Evolutionary conservation across 2,113 vertebrate species (phyloP), one percentile per base, ranked within the genome.

Genomic region (Octodon degus): DNA sequence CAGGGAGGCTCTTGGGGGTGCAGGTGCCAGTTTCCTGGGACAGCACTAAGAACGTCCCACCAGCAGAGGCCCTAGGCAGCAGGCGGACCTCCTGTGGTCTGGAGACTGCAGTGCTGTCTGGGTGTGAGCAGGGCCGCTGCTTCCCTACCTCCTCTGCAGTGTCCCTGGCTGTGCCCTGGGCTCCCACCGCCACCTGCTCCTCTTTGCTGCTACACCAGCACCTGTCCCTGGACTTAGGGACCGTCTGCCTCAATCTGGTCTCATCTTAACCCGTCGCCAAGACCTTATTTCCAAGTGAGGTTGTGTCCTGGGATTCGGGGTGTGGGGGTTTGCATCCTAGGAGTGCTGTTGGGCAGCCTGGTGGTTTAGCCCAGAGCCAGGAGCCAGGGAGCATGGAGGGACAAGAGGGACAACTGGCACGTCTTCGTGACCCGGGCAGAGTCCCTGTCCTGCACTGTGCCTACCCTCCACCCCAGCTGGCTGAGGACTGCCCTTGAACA

Each of bases 151-250:
- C 63, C 60, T 22, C 27, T 27, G 7, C 1, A 0, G 53, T 34
- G 32, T 16, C 88, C 2, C 20, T 1, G n/a, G 37, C 37, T 4
- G 50, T 9, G 1, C 1, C 1, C 37, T 25, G 68, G 27, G 13
- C 32, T 19, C 14, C 17, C 1, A 0, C 53, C 0, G 10, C 11
- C 24, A 32, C 11, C 0, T 20, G n/a, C 37, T 25, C 6, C 50
- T 65, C 47, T 60, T 58, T 47, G 25, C 17, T 40, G 65, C 43
- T 5, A 6, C 9, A 53, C 2, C 19, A 24, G 80, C 4, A 9
- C 34, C 37, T 80, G 37, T 10, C 43, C 0, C 2, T 0, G 14
- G 60, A 16, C 8, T 10, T 4, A 24, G 47, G 74, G 53, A 14
- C 22, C 34, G n/a, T 30, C 4, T 17, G 37, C 40, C 34, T 25